A percentile compares a stretch with the other conserved stretches of the same genome.
Conservation (phyloP, 2,113 vertebrate genomes). For the Carettochelys insculpta region DNA sequence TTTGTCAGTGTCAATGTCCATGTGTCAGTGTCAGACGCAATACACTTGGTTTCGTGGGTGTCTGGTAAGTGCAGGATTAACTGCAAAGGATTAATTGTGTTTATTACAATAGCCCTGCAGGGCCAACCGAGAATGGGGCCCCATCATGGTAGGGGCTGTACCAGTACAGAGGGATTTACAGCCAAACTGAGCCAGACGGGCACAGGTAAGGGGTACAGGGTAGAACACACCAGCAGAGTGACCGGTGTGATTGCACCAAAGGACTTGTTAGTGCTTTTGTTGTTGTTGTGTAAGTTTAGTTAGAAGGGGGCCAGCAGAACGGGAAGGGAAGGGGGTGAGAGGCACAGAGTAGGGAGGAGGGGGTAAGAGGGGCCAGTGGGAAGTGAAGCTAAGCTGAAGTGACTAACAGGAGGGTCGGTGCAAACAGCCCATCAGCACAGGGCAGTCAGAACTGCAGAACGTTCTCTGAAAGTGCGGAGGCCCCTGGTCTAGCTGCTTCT, state of each 20-base stretch:
- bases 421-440: background rate
- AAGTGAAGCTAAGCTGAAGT: background rate
- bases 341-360: too few relatives aligned
- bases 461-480: background rate
- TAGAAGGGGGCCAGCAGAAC: background rate
- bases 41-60: background rate
- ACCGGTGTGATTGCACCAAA: too few relatives aligned
- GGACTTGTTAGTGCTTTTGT: background rate
- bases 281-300: background rate
- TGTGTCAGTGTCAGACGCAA: fast-evolving
- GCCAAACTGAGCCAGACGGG: background rate
- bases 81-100: fast-evolving
- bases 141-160: background rate
- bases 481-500: background rate
- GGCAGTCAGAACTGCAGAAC: background rate
- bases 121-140: background rate
- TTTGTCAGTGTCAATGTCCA: fast-evolving
- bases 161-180: fast-evolving
- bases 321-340: background rate
- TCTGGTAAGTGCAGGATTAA: background rate
- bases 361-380: background rate
- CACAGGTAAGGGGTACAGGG: background rate
- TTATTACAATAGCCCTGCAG: background rate
- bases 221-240: fast-evolving
- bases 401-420: background rate